Evolutionary conservation across 2,888 invertebrate genomes (phyloP), one percentile per base, ranked within the genome.

Genomic region (Drosophila bunnanda): DNA sequence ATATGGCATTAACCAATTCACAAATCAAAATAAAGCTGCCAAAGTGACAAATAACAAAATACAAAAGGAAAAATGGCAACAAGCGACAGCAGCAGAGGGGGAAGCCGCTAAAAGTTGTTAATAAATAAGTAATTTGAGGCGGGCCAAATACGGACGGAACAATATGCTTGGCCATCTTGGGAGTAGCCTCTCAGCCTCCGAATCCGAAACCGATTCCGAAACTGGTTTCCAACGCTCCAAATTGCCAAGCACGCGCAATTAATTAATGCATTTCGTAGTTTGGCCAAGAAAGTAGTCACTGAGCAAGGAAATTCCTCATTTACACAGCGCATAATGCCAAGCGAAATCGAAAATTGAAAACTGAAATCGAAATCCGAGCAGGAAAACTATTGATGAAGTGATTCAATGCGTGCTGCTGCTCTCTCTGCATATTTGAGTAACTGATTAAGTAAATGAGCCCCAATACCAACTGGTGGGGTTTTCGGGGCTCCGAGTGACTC

Each of bases 121-220:
- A 82, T 82, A 88, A 82, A 82, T 88, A 76, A 88, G 87, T 80
- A 88, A 88, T 82, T 82, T 88, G 57, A 80, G 70, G 73, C 69
- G 54, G 43, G 20, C 65, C 65, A 44, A 53, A 66, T 66, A 66
- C 68, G 53, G 65, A 12, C 65, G 50, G 48, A 52, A 67, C 80
- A 88, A 83, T 83, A 86, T 80, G 87, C 75, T 72, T 76, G 75
- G 57, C 89, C 82, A 83, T 88, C 64, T 83, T 69, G 59, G 88
- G 82, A 28, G 44, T 43, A 13, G 22, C 36, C 50, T 20, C 32
- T 6, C 6, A 22, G 50, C 20, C 50, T 22, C 50, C 61, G 61
- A 44, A 44, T 60, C 60, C 25, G 36, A 58, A 55, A 9, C 56
- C 32, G 28, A 52, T 15, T 44, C 36, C 34, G 25, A 67, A 80